phyloP scores from a whole-genome alignment of 2,113 vertebrate species.

The Vombatus ursinus region DNA sequence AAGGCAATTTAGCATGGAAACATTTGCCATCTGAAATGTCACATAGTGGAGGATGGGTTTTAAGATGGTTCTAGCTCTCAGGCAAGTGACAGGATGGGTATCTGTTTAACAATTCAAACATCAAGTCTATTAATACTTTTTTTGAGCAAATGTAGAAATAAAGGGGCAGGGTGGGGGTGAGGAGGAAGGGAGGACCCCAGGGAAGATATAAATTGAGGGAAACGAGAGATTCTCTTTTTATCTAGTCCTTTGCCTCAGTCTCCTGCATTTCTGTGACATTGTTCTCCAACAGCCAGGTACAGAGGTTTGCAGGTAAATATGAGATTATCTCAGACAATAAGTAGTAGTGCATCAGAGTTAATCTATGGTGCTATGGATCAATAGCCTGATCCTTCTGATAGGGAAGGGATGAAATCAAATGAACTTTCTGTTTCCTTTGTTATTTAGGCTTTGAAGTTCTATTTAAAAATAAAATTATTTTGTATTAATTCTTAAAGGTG shows the following conservation, averaged over 20 bases:
- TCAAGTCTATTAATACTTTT: not conserved
- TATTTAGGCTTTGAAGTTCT: constrained; percentile 60
- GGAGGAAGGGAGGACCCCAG: not conserved
- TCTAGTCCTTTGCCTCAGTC: not conserved
- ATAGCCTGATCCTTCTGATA: constrained; percentile 58
- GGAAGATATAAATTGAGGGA: constrained; percentile 34
- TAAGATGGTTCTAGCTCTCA: not conserved
- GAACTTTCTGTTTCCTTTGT: constrained; percentile 56
- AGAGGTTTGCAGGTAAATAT: constrained; percentile 45
- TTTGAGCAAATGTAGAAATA: constrained; percentile 27
- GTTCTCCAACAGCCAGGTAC: constrained; percentile 45
- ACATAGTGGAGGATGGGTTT: constrained; percentile 47
- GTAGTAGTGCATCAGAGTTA: constrained; percentile 37
- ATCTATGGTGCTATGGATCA: constrained; percentile 51
- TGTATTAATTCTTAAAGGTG: constrained; percentile 54
- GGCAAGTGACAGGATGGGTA: not conserved
- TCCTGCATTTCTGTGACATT: constrained; percentile 61
- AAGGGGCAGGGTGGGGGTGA: constrained; percentile 11
- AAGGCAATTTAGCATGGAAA: constrained; percentile 70
- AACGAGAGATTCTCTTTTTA: constrained; percentile 30
- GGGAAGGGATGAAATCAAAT: constrained; percentile 54
- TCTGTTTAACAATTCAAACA: not conserved
- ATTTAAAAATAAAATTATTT: constrained; percentile 62
- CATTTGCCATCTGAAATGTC: constrained; percentile 54
- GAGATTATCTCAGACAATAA: constrained; percentile 49